Conservation (phyloP, 2,113 vertebrate genomes). For the Turnix velox region DNA sequence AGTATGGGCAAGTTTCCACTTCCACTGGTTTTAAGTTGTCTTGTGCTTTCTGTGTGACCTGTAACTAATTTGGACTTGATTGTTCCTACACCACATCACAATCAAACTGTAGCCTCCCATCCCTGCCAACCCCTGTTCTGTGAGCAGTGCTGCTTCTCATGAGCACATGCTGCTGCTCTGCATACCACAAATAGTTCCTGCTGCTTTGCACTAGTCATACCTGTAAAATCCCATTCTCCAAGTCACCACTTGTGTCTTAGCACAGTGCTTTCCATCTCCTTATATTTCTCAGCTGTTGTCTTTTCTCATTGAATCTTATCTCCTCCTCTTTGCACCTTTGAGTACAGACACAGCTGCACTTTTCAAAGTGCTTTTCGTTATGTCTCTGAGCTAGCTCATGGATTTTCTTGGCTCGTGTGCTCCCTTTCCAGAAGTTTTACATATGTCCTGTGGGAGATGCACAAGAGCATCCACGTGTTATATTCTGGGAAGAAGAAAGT, state of each 20-base stretch:
- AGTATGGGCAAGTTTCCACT: not conserved
- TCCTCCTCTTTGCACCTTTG: not conserved
- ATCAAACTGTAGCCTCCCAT: fast-evolving
- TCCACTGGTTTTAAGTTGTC: fast-evolving
- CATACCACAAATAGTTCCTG: not conserved
- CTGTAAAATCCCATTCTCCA: not conserved
- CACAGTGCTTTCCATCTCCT: not conserved
- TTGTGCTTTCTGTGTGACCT: not conserved
- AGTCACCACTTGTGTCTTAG: not conserved
- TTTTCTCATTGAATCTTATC: not conserved
- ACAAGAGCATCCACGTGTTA: fast-evolving
- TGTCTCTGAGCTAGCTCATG: not conserved
- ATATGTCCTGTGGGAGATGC: not conserved
- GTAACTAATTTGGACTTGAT: too few species aligned
- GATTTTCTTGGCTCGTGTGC: not conserved
- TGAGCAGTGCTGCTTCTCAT: not conserved
- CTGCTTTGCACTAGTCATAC: not conserved
- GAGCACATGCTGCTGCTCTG: fast-evolving
- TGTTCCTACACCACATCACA: not conserved
- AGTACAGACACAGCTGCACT: not conserved
- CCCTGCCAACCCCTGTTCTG: not conserved
- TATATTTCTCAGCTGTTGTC: not conserved
- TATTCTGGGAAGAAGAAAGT: not conserved
- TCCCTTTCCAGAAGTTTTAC: not conserved
- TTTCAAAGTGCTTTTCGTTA: not conserved